phyloP scores from a whole-genome alignment of 2,888 invertebrate genomes.

The Pammene fasciana region DNA sequence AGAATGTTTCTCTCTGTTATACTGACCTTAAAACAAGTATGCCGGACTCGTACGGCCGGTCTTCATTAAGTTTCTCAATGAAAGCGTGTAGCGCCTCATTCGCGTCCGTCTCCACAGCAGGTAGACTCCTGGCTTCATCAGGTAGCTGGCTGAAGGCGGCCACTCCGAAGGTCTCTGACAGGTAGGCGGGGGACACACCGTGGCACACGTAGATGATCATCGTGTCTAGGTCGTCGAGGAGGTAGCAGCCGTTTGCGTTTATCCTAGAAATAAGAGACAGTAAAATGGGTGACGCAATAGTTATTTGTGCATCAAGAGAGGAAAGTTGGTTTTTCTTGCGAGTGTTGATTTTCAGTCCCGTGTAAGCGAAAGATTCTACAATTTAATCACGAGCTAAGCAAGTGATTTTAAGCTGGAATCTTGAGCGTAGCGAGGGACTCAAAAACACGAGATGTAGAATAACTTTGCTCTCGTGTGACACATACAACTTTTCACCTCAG shows the following conservation, averaged over 20 bases:
- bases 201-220: conserved; percentile 94
- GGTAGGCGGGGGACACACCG: conserved; percentile 88
- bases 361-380: too few species aligned
- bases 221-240: conserved; percentile 93
- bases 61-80: conserved; percentile 91
- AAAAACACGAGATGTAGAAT: too few species aligned
- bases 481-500: too few species aligned
- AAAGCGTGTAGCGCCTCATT: conserved; percentile 91
- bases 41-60: conserved; percentile 90
- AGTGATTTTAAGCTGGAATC: too few species aligned
- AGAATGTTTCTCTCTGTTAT: not conserved
- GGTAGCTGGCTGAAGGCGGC: conserved; percentile 88
- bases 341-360: too few species aligned
- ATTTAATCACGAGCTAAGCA: too few species aligned
- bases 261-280: conserved; percentile 71
- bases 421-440: too few species aligned
- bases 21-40: conserved; percentile 74
- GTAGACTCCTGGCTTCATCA: conserved; percentile 90
- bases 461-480: too few species aligned
- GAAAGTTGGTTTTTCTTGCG: too few species aligned
- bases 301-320: too few species aligned
- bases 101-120: conserved; percentile 88
- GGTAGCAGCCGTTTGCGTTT: conserved; percentile 92
- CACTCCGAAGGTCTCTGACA: conserved; percentile 91
- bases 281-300: too few species aligned